Conservation (phyloP, 2,797 vertebrate species). For the Pseudopleuronectes americanus region DNA sequence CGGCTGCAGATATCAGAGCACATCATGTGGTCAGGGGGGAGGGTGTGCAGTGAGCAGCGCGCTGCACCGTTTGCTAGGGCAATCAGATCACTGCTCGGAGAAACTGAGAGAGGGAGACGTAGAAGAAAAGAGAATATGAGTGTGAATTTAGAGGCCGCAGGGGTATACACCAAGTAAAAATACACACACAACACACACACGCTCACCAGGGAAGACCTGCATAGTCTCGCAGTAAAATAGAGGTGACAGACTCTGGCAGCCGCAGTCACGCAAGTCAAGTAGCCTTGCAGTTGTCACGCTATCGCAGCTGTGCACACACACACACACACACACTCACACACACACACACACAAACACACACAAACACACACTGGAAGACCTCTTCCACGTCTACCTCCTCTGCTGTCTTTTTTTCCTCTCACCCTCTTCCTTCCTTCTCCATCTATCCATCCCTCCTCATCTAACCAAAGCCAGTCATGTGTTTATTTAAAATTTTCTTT, state of each 20-base stretch:
- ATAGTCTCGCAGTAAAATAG: conserved; percentile 79
- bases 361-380: conserved; percentile 20
- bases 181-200: conserved; percentile 18
- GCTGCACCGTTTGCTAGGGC: conserved; percentile 16
- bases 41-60: conserved; percentile 14
- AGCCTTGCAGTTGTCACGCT: conserved; percentile 77
- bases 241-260: conserved; percentile 82
- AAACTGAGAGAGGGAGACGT: conserved; percentile 26
- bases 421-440: conserved; percentile 16
- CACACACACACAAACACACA: conserved; percentile 24
- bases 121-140: conserved; percentile 30
- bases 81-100: conserved; percentile 57
- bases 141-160: conserved; percentile 53
- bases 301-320: conserved; percentile 65
- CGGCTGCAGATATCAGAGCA: conserved; percentile 9
- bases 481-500: conserved; percentile 51
- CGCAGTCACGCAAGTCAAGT: conserved; percentile 77
- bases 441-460: conserved; percentile 30
- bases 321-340: conserved; percentile 17
- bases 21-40: background rate
- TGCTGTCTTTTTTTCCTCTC: conserved; percentile 32
- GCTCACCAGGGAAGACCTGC: conserved; percentile 73
- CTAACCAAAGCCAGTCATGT: conserved; percentile 35
- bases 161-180: conserved; percentile 29
- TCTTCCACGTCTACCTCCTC: conserved; percentile 40